Evolutionary conservation across 2,888 invertebrate genomes (phyloP), one percentile per base, ranked within the genome.

Genomic region (Lysandra coridon): DNA sequence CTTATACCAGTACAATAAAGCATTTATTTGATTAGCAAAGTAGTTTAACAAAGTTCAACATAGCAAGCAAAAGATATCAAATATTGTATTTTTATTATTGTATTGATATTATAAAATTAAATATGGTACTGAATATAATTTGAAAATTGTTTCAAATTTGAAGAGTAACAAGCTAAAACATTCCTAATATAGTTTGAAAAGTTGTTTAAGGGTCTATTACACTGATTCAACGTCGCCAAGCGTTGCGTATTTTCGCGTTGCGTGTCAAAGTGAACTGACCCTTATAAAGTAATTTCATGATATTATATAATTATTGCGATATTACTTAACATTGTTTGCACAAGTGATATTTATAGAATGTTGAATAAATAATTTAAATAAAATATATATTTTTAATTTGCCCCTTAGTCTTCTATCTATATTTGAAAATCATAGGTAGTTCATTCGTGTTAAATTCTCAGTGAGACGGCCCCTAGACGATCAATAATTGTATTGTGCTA

Each of bases 1-100:
- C 69, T 30, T 30, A 75, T 75, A 49, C 75, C 44, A 44, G 75
- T 75, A 75, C 75, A 75, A 75, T 75, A 75, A 75, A 75, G 75
- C 75, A 75, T 75, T 75, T 75, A 75, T 75, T 69, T 69, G 33
- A 69, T 14, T 69, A 37, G 69, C 33, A 33, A 33, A 14, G 69
- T 69, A 69, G 12, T 69, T 14, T 69, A 33, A 30, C 30, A 23
- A 1, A 69, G 14, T 14, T 30, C 4, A 69, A 69, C 69, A 30
- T 23, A 23, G 62, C 64, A 30, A 30, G 30, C 30, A 12, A 64
- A 30, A 62, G 5, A 62, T 62, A 5, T 62, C 64, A 30, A 53
- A 49, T 44, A 75, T 37, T 23, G 4, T 74, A 53, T 14, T 74
- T 74, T 73, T 74, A 23, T 10, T 7, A 30, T 64, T 10, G 23